phyloP scores from a whole-genome alignment of 2,888 invertebrate genomes.

The Pterostichus niger region DNA sequence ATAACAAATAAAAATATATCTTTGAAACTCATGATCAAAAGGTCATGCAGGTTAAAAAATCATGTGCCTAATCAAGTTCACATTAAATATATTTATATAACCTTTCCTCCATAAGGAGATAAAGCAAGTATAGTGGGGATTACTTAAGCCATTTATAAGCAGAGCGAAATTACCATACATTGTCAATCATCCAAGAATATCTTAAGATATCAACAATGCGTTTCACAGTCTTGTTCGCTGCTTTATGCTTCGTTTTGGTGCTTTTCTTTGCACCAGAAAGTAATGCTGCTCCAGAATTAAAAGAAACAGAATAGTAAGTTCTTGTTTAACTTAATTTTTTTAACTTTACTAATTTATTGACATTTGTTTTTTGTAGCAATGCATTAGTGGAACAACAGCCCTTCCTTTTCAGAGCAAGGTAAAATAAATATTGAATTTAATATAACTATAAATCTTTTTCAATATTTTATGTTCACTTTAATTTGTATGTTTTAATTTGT shows the following conservation, averaged over 20 bases:
- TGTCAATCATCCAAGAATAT: background rate
- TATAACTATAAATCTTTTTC: background rate
- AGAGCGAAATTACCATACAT: background rate
- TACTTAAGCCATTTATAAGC: background rate
- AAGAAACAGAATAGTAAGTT: background rate
- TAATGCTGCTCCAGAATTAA: background rate
- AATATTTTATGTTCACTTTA: background rate
- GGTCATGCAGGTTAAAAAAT: too few relatives aligned
- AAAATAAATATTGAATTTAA: background rate
- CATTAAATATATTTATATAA: too few relatives aligned
- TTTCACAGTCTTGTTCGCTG: slow-evolving; percentile 16
- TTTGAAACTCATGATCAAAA: too few relatives aligned
- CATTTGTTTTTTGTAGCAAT: background rate
- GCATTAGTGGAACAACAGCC: too few relatives aligned
- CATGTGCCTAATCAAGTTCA: too few relatives aligned
- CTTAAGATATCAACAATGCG: slow-evolving; percentile 27
- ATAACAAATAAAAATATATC: too few relatives aligned
- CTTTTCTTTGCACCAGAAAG: background rate
- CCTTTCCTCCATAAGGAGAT: background rate
- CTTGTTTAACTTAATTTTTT: background rate
- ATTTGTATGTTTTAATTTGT: background rate
- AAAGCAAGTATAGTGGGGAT: background rate
- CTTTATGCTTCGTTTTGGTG: slow-evolving; percentile 6
- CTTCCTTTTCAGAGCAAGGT: background rate
- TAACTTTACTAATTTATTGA: background rate